These are phyloP conservation scores for Carassius gibelio DNA, from an alignment of 2,113 vertebrate species.

Conservation along the genomic window DNA sequence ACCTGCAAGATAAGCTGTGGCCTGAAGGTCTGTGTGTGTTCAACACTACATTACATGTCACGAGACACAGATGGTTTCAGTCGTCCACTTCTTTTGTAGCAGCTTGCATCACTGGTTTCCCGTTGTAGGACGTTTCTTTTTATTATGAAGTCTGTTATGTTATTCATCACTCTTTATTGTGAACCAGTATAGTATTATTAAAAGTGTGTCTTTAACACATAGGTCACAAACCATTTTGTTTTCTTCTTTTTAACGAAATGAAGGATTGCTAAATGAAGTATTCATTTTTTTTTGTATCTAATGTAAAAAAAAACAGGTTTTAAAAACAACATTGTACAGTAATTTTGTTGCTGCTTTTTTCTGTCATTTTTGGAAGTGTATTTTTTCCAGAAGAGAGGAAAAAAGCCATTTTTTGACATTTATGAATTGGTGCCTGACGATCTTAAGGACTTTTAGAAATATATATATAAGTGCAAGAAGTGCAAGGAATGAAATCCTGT, in stretches of 20 bases:
- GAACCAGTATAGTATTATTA: conserved; percentile 85
- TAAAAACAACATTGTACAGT: conserved; percentile 97
- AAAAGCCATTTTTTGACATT: conserved; percentile 70
- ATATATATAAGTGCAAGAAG: conserved; percentile 68
- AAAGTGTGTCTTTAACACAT: conserved; percentile 70
- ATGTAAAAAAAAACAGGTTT: conserved; percentile 95
- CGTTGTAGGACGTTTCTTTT: conserved; percentile 23
- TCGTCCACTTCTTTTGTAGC: conserved; percentile 3
- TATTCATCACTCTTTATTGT: conserved; percentile 76
- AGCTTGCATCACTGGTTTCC: conserved; percentile 7
- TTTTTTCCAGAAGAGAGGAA: conserved; percentile 63
- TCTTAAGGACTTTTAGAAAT: conserved; percentile 69
- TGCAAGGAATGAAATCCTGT: conserved; percentile 63
- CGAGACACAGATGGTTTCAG: not conserved
- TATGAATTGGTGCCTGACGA: conserved; percentile 66
- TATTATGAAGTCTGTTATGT: conserved; percentile 62
- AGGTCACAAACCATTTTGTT: conserved; percentile 85
- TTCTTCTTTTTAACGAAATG: conserved; percentile 76
- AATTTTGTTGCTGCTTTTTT: conserved; percentile 76
- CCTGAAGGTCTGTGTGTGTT: conserved; percentile 37
- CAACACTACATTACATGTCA: conserved; percentile 40
- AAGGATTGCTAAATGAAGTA: conserved; percentile 96
- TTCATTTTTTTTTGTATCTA: conserved; percentile 91
- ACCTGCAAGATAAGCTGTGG: conserved; percentile 56
- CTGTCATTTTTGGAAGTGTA: conserved; percentile 58